Base-by-base conservation (phyloP, 2,113 vertebrate species). In the Myrmophylax atrothorax region DNA sequence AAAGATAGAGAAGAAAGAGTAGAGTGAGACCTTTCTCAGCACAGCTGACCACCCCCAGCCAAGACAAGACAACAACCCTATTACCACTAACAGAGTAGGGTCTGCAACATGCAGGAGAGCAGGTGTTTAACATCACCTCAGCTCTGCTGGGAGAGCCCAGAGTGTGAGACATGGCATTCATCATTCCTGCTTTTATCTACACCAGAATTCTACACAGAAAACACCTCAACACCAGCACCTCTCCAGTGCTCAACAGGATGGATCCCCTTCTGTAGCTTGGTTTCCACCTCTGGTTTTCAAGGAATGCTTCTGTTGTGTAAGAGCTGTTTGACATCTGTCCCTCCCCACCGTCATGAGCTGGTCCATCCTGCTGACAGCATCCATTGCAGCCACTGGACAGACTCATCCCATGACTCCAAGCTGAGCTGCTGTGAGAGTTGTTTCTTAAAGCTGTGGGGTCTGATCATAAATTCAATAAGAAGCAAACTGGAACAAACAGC, bases 261-360 rank as follows among this genome's bases (percentile, higher is more conserved):
- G 50, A 44, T 50, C 26, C 15, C 31, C 7, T 28, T 70, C 69
- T 12, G 14, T 3, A 20, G 25, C 2, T 7, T 0, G 0, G 5
- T 3, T 60, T n/a, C 2, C 3, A 75, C 38, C 47, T 3, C 4
- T 0, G 0, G 9, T 14, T 59, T 66, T n/a, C 14, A 44, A 63
- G 52, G 66, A 87, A 69, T 7, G 18, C 8, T 47, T 59, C 25
- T 37, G 19, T 9, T 19, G 16, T 18, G 5, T 9, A 25, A 84
- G 47, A 1, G 1, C 15, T 4, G 0, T 8, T 38, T 44, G 47
- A 3, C 37, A 12, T 33, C 33, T 1, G 2, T 35, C 44, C 23
- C 49, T 82, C 7, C 52, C 68, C 72, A 29, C 20, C 2, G 0
- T 58, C 42, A 67, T 0, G 4, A 13, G 52, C 28, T 0, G 3